phyloP scores from a whole-genome alignment of 2,888 invertebrate species.

The Hymenopus coronatus region DNA sequence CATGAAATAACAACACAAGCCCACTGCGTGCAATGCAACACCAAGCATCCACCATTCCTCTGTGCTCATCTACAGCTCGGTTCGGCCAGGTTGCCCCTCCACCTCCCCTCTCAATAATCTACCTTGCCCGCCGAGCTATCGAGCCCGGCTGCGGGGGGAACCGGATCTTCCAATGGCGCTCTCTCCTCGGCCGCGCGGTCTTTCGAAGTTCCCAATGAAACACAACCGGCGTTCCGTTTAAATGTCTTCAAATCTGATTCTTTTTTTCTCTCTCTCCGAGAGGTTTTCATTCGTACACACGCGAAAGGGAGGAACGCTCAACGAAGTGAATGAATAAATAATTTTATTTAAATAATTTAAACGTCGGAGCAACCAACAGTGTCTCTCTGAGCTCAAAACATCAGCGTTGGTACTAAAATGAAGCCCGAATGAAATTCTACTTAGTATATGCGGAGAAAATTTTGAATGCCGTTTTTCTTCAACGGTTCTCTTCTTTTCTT shows the following conservation, averaged over 20 bases:
- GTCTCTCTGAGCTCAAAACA: neutral
- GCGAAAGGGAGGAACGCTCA: neutral
- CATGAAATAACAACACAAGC: neutral
- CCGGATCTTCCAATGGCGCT: neutral
- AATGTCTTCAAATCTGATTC: neutral
- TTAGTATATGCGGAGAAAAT: neutral
- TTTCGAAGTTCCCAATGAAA: neutral
- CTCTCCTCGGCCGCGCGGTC: neutral
- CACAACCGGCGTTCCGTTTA: neutral
- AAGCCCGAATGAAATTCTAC: neutral
- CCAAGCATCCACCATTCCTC: neutral
- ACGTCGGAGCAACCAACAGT: neutral
- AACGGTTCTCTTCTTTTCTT: neutral
- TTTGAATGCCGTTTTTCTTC: neutral
- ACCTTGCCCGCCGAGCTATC: neutral
- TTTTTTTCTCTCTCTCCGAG: neutral
- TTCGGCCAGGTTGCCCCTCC: neutral
- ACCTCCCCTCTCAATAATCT: neutral
- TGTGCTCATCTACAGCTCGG: neutral
- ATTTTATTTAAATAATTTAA: neutral
- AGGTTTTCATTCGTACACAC: neutral
- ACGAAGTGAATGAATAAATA: neutral
- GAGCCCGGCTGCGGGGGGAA: neutral
- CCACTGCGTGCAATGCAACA: neutral
- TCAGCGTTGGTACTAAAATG: neutral